Percentiles rank a stretch among this genome's conserved stretches.
phyloP scores from a whole-genome alignment of 2,113 vertebrate species.

The Petroica traversi region DNA sequence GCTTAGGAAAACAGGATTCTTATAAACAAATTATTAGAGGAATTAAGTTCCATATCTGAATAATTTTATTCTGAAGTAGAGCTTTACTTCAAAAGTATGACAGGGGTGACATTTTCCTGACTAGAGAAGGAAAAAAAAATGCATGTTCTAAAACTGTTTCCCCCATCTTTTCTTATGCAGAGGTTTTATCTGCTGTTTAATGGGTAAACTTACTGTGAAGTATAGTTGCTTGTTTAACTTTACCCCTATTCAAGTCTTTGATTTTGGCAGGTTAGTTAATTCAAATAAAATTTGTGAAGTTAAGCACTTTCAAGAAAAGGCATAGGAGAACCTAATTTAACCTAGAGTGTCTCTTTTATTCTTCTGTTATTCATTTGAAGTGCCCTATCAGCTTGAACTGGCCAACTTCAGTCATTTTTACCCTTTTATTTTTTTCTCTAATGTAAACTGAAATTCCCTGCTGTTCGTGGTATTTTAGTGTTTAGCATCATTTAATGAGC shows the following conservation, averaged over 20 bases:
- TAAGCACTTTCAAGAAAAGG: slow-evolving; percentile 85
- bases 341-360: slow-evolving; percentile 93
- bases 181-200: slow-evolving; percentile 85
- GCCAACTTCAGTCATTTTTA: slow-evolving; percentile 97
- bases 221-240: slow-evolving; percentile 93
- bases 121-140: slow-evolving; percentile 41
- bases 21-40: slow-evolving; percentile 5
- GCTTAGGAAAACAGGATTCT: background rate
- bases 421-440: slow-evolving; percentile 92
- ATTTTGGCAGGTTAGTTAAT: slow-evolving; percentile 94
- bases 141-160: slow-evolving; percentile 62
- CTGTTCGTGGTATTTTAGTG: slow-evolving; percentile 90
- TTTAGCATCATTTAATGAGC: slow-evolving; percentile 92
- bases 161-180: slow-evolving; percentile 79
- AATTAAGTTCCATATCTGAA: background rate
- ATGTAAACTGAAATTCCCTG: slow-evolving; percentile 96
- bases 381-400: slow-evolving; percentile 97
- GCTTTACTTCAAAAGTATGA: slow-evolving; percentile 60
- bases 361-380: slow-evolving; percentile 94
- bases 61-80: slow-evolving; percentile 50
- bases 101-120: slow-evolving; percentile 48
- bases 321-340: slow-evolving; percentile 95
- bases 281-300: slow-evolving; percentile 94
- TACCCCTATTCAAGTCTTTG: slow-evolving; percentile 88
- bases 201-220: slow-evolving; percentile 93